These are phyloP conservation scores for Pangasius macronema DNA, from an alignment of 2,797 vertebrate species.

Conservation along the genomic window DNA sequence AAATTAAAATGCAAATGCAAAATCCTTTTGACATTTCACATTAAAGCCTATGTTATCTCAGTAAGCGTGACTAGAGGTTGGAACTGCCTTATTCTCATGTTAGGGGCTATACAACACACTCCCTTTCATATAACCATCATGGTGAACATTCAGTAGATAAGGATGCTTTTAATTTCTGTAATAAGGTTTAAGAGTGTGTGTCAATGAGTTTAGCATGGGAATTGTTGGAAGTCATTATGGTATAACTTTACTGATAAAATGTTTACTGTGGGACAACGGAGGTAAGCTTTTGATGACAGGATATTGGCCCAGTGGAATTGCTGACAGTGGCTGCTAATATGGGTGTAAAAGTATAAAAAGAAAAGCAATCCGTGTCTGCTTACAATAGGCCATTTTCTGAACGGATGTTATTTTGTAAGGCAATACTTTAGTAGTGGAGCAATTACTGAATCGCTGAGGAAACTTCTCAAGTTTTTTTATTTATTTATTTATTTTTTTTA, in stretches of 20 bases:
- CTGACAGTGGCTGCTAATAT: neutral
- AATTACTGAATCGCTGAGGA: neutral
- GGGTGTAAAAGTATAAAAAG: neutral
- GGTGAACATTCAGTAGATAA: neutral
- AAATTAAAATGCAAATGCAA: neutral
- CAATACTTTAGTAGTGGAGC: neutral
- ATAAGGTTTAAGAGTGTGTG: neutral
- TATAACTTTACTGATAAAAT: neutral
- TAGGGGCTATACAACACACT: neutral
- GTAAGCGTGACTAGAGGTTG: neutral
- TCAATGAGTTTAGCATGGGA: neutral
- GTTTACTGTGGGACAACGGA: neutral
- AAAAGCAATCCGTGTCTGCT: neutral
- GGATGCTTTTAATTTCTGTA: neutral
- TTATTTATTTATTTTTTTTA: neutral
- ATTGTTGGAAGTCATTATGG: neutral
- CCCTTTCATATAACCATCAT: neutral
- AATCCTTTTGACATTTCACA: neutral
- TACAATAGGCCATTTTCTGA: neutral
- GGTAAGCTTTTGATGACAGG: neutral
- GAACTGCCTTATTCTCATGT: neutral
- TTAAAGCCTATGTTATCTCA: neutral
- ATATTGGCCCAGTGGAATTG: neutral
- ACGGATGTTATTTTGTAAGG: slow-evolving; percentile 1
- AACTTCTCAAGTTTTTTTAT: neutral